These are phyloP conservation scores for Stichopus chloronotus DNA, from an alignment of 35 echinoderm and acorn worm species.

Conservation along the genomic window DNA sequence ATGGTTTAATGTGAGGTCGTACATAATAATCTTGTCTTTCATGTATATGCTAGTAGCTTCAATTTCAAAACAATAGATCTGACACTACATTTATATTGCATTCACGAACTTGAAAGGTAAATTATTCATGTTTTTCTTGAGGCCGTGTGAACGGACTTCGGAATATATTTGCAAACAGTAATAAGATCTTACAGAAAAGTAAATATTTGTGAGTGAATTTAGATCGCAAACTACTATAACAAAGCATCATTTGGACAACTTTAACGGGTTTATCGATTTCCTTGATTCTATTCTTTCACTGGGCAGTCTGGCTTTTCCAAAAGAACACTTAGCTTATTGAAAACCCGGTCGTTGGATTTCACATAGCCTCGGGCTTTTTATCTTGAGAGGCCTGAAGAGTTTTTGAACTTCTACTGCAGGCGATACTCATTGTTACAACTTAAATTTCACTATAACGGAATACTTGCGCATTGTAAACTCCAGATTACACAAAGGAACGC, in stretches of 20 bases:
- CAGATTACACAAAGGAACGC: background rate
- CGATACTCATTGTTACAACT: background rate
- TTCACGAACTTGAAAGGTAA: no score
- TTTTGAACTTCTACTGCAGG: background rate
- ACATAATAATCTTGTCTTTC: no score
- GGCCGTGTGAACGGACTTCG: no score
- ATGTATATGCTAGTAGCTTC: no score
- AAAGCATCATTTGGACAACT: background rate
- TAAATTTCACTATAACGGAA: background rate
- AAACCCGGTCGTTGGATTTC: background rate
- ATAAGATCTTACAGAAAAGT: no score
- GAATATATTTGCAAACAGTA: no score
- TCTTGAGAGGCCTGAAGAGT: background rate
- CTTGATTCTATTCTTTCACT: background rate
- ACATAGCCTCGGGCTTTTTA: background rate
- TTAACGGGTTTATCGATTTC: background rate
- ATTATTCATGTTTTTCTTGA: no score
- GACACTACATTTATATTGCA: no score
- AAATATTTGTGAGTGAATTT: no score
- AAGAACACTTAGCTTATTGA: background rate
- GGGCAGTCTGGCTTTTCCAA: background rate
- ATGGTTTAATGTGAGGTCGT: no score
- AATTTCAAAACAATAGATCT: no score
- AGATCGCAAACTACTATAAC: no score
- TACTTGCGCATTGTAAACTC: background rate